Evolutionary conservation across 1,140 invertebrate genomes (phyloP), one percentile per base, ranked within the genome.

Genomic region (Helicorthomorpha holstii): DNA sequence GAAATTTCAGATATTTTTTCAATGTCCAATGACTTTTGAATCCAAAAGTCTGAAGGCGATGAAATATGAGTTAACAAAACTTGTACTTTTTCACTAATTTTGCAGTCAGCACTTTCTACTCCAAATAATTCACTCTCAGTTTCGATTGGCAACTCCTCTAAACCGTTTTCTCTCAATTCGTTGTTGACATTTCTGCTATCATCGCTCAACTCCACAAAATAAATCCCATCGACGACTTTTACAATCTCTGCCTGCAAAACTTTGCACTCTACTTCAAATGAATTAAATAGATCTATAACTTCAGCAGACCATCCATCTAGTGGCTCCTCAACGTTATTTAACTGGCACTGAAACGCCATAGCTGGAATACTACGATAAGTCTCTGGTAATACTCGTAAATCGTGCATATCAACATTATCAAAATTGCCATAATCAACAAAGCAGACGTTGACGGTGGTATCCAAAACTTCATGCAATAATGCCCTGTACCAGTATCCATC

Each of bases 401-500:
- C 48, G 3, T 14, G 24, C 27, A 49, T 12, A 19, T 4, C 3
- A 21, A 49, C 48, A 29, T 3, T 10, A 4, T 49, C 48, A 10
- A 21, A 10, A 41, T 49, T 49, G 26, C 48, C 48, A 34, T 34
- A 49, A 38, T 49, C 48, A 21, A 27, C 26, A 23, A 49, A 49
- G 4, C 23, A n/a, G 3, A 49, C 48, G 10, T n/a, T 25, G 3
- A 49, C 34, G 3, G 42, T 23, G 10, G 16, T 52, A 2, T 50
- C 54, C 7, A 54, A 27, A 7, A 57, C 51, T 52, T 69, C 72
- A 2, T 73, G 62, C 77, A 88, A 78, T 76, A 67, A 44, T 25
- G 64, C 69, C 58, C 69, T 55, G 57, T 83, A 88, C 81, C 83
- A 87, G 48, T 73, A 70, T 34, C 29, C 29, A 34, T 16, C 16